Percentiles rank a stretch among this genome's conserved stretches.
Evolutionary conservation across 2,888 invertebrate genomes (phyloP).

Genomic region (Mythimna albipuncta): DNA sequence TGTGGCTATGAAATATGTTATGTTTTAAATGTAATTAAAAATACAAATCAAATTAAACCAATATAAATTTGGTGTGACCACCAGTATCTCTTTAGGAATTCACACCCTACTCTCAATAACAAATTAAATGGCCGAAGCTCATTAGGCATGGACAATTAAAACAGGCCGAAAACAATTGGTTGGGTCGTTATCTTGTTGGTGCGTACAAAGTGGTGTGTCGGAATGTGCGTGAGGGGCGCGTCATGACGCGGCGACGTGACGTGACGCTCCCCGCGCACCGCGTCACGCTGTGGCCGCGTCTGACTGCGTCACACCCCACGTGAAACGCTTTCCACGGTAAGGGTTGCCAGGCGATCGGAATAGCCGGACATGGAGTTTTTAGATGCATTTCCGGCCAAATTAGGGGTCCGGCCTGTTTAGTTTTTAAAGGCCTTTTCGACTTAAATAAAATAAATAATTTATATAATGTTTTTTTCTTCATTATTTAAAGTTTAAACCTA

Average conservation of each 20-base stretch:
- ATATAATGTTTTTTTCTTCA: too few relatives aligned
- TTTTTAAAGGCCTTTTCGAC: neutral
- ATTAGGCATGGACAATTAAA: slow-evolving; percentile 53
- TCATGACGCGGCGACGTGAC: slow-evolving; percentile 60
- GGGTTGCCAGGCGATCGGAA: neutral
- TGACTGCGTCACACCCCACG: slow-evolving; percentile 70
- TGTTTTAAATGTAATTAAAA: neutral
- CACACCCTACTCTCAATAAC: slow-evolving; percentile 23
- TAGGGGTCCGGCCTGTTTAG: neutral
- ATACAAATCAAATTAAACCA: neutral
- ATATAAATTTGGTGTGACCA: slow-evolving; percentile 4
- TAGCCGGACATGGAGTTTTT: neutral
- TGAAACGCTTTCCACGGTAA: slow-evolving; percentile 48
- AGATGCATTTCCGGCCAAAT: neutral
- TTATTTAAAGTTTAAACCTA: neutral
- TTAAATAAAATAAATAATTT: too few relatives aligned
- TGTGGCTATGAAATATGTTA: too few relatives aligned
- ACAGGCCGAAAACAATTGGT: slow-evolving; percentile 44
- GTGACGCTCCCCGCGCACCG: slow-evolving; percentile 57
- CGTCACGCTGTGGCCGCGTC: slow-evolving; percentile 67
- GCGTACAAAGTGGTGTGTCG: slow-evolving; percentile 54
- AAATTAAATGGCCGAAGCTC: slow-evolving; percentile 34
- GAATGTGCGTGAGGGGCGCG: slow-evolving; percentile 63
- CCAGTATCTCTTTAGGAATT: slow-evolving; percentile 14
- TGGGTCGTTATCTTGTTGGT: slow-evolving; percentile 49